phyloP scores from a whole-genome alignment of 2,113 vertebrate genomes.

The Myotis yumanensis region DNA sequence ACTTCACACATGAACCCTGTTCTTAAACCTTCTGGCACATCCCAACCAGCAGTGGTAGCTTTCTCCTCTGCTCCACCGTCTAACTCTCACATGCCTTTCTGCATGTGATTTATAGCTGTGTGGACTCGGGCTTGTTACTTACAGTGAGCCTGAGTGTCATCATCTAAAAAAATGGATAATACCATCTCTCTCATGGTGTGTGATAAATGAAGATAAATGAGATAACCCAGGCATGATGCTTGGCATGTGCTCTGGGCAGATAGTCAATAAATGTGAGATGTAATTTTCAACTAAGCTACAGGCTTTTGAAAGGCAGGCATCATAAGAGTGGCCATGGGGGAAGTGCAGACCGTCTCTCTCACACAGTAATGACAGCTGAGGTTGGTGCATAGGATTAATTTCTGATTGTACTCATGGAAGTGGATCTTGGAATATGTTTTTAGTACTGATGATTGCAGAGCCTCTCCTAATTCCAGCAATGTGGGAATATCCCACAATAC shows the following conservation, averaged over 20 bases:
- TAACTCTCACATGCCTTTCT: not conserved
- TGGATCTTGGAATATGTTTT: not conserved
- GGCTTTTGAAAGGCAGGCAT: not conserved
- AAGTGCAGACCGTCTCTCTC: not conserved
- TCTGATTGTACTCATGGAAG: not conserved
- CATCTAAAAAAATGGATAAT: not conserved
- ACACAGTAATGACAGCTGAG: not conserved
- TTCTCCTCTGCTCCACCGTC: not conserved
- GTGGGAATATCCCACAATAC: not conserved
- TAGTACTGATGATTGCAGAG: not conserved
- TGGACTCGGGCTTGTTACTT: not conserved
- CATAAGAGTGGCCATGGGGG: not conserved
- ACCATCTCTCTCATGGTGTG: not conserved
- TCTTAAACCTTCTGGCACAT: not conserved
- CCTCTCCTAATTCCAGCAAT: not conserved
- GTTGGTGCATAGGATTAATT: not conserved
- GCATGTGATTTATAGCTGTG: not conserved
- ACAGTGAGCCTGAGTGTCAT: not conserved
- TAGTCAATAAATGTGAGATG: not conserved
- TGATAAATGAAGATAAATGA: constrained; percentile 38
- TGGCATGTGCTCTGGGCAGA: not conserved
- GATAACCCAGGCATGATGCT: not conserved
- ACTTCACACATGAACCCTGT: not conserved
- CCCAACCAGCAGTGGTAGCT: not conserved
- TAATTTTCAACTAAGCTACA: not conserved